phyloP scores from a whole-genome alignment of 1,140 invertebrate species.

The Mercenaria mercenaria region DNA sequence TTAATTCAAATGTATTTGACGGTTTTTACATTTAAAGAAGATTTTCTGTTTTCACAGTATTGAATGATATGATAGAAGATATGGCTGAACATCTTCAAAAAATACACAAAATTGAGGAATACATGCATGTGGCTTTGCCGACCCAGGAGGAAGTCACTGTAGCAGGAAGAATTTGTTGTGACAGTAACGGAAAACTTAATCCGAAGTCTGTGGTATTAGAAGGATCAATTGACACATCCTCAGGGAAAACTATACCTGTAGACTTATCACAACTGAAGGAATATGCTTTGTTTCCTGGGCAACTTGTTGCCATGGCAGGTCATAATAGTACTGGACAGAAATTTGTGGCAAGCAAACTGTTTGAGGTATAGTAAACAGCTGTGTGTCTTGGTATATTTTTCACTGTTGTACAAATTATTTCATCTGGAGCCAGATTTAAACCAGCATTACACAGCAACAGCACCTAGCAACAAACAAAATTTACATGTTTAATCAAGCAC shows the following conservation, averaged over 20 bases:
- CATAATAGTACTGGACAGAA: constrained; percentile 90
- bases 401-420: too few species aligned
- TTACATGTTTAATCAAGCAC: too few species aligned
- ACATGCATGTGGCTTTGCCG: constrained; percentile 78
- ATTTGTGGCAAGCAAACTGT: constrained; percentile 90
- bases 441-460: too few species aligned
- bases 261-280: constrained; percentile 89
- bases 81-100: constrained; percentile 81
- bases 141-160: constrained; percentile 84
- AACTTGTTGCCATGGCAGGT: constrained; percentile 91
- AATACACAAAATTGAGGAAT: constrained; percentile 79
- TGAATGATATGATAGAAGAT: constrained; percentile 86
- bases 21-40: too few species aligned
- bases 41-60: constrained; percentile 75
- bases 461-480: too few species aligned
- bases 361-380: constrained; percentile 78
- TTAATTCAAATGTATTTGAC: too few species aligned
- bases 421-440: too few species aligned
- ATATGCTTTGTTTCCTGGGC: constrained; percentile 94
- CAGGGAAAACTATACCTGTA: constrained; percentile 86
- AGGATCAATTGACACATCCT: constrained; percentile 87
- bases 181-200: constrained; percentile 91
- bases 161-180: constrained; percentile 91
- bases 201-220: constrained; percentile 90
- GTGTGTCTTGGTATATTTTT: too few species aligned